Conservation (phyloP, 2,797 vertebrate species). For the Cuniculus paca region DNA sequence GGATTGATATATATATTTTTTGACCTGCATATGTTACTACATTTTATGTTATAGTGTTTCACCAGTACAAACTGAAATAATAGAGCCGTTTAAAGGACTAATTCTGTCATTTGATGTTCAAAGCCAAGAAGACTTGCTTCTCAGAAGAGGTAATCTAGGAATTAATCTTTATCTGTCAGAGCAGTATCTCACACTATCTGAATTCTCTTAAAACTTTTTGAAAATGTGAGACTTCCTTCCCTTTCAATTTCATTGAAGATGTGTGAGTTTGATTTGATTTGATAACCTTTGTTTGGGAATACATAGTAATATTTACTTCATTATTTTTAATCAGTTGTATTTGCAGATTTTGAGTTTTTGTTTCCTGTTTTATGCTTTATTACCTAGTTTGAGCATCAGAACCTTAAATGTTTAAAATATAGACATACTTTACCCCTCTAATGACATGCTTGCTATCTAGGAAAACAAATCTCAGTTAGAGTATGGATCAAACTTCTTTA, state of each 20-base stretch:
- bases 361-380: not conserved
- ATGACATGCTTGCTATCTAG: not conserved
- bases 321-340: not conserved
- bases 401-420: not conserved
- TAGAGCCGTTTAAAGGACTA: not conserved
- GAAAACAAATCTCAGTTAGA: not conserved
- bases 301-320: not conserved
- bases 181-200: not conserved
- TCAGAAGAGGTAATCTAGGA: not conserved
- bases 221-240: no score
- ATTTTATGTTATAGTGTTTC: not conserved
- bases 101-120: not conserved
- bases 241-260: no score
- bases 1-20: not conserved
- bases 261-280: not conserved
- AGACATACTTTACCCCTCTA: not conserved
- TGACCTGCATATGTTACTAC: not conserved
- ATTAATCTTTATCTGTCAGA: not conserved
- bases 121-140: not conserved
- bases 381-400: not conserved
- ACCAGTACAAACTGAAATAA: not conserved
- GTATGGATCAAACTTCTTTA: not conserved
- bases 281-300: not conserved
- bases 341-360: not conserved
- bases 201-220: not conserved